Conservation (phyloP, 2,797 vertebrate genomes). For the Cheirogaleus major region DNA sequence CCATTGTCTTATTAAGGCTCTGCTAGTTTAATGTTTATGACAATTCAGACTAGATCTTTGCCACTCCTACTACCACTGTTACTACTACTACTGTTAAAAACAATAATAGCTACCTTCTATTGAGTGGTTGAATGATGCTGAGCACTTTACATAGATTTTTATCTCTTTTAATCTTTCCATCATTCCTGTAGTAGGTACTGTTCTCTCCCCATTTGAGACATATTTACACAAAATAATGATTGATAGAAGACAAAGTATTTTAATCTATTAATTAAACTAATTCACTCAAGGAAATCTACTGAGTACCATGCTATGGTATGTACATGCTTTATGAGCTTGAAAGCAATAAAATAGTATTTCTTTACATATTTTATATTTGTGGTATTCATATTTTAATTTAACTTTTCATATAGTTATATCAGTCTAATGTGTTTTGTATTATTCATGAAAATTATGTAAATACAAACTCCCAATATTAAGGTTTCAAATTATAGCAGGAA, state of each 20-base stretch:
- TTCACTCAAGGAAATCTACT: background rate
- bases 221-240: background rate
- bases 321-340: background rate
- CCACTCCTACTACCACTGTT: too few relatives aligned
- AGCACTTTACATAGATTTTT: background rate
- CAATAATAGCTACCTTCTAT: background rate
- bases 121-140: background rate
- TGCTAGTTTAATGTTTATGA: background rate
- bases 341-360: background rate
- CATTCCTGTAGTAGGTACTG: background rate
- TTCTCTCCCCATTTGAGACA: background rate
- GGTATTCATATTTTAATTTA: conserved; percentile 48
- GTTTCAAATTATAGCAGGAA: background rate
- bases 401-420: background rate
- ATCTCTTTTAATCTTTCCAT: background rate
- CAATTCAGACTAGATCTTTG: background rate
- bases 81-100: background rate
- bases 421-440: background rate
- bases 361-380: conserved; percentile 42
- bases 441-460: conserved; percentile 12
- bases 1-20: background rate
- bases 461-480: background rate
- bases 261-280: conserved; percentile 21
- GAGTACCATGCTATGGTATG: background rate
- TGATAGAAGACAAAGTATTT: background rate